These are phyloP conservation scores for Drosophila pseudotalamancana DNA, from an alignment of 2,888 invertebrate genomes.

Conservation along the genomic window DNA sequence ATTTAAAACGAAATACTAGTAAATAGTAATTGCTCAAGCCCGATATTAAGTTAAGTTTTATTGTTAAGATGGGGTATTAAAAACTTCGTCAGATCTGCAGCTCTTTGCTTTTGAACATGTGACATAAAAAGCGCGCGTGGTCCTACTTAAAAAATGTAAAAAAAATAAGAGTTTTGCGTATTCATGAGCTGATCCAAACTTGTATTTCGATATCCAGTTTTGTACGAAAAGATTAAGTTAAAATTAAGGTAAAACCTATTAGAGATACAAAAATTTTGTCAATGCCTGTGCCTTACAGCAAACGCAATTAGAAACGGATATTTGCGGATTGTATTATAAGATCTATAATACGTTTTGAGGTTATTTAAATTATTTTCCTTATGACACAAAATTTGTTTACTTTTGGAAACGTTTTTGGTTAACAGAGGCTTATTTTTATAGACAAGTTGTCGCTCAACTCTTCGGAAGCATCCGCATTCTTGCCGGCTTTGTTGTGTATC, in stretches of 20 bases:
- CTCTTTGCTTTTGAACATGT: background rate
- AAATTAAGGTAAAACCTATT: background rate
- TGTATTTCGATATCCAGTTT: conserved; percentile 13
- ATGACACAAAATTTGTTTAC: no score
- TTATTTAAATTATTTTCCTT: no score
- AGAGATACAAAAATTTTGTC: background rate
- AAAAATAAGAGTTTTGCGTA: conserved; percentile 23
- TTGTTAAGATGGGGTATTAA: background rate
- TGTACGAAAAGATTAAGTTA: background rate
- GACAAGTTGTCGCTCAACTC: background rate
- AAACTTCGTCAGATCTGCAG: no score
- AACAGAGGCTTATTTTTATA: no score
- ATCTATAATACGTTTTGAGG: background rate
- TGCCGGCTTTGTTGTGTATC: conserved; percentile 18
- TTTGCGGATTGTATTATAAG: no score
- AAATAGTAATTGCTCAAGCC: no score
- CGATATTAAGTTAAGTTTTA: background rate
- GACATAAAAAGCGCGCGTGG: background rate
- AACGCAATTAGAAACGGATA: no score
- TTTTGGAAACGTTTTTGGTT: no score
- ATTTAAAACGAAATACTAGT: no score
- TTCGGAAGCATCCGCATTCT: conserved; percentile 35
- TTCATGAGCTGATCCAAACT: conserved; percentile 14
- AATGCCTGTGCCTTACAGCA: background rate
- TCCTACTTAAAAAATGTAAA: background rate